These are phyloP conservation scores for Pempheris klunzingeri DNA, from an alignment of 2,797 vertebrate species.

Conservation along the genomic window DNA sequence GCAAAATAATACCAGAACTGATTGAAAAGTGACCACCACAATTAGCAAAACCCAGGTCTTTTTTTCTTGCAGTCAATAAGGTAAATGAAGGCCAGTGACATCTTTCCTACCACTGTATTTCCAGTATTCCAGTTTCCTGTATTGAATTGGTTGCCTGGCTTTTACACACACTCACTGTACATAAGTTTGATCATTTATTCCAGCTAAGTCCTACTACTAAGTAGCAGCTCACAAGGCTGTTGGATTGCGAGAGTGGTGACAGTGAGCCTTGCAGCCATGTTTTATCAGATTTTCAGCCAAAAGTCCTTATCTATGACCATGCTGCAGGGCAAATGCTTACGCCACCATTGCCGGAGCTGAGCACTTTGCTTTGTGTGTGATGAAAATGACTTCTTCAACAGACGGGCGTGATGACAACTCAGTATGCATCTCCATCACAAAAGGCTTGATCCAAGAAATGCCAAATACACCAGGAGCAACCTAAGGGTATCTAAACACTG, in stretches of 20 bases:
- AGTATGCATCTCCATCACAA: not conserved
- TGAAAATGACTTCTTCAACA: slow-evolving; percentile 7
- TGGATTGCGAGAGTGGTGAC: not conserved
- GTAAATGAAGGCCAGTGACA: not conserved
- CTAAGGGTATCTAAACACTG: slow-evolving; percentile 23
- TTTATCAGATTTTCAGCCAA: not conserved
- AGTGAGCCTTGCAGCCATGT: slow-evolving; percentile 1
- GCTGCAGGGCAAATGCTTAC: not conserved
- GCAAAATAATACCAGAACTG: no score
- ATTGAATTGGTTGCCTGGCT: not conserved
- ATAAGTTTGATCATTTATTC: not conserved
- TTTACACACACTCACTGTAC: not conserved
- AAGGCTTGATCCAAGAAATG: slow-evolving; percentile 1
- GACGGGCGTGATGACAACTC: slow-evolving; percentile 7
- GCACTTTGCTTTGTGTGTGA: not conserved
- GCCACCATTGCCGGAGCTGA: not conserved
- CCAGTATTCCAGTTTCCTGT: no score
- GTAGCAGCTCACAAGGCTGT: not conserved
- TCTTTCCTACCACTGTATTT: not conserved
- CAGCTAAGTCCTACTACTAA: not conserved
- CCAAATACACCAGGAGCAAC: slow-evolving; percentile 16
- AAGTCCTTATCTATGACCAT: not conserved
- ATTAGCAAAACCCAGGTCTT: no score
- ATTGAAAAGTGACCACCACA: no score
- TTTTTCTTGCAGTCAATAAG: no score